A percentile compares a stretch with the other conserved stretches of the same genome.
These are phyloP conservation scores for Rhogogaster chlorosoma DNA, from an alignment of 2,888 invertebrate genomes.

Conservation along the genomic window DNA sequence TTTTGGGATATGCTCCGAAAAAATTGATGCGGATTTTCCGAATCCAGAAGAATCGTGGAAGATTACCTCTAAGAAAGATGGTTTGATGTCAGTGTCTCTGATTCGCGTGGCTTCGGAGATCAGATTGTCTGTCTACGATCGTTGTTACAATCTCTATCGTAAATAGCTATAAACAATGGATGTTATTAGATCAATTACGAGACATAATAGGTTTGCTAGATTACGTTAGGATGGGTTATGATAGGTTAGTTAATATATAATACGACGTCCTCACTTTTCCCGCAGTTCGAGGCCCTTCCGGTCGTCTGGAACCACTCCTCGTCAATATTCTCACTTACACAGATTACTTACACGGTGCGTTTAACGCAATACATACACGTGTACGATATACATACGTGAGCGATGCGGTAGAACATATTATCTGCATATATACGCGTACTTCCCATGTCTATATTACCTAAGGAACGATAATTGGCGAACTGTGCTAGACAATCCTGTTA, in stretches of 20 bases:
- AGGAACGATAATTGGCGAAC: background rate
- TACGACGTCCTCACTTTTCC: constrained; percentile 28
- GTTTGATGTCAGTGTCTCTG: background rate
- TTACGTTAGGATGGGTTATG: constrained; percentile 34
- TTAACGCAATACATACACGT: background rate
- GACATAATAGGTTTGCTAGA: constrained; percentile 18
- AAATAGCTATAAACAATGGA: constrained; percentile 35
- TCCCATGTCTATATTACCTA: background rate
- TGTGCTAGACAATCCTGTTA: background rate
- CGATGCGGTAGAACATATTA: background rate
- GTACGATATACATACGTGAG: too few relatives aligned
- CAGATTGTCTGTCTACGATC: background rate
- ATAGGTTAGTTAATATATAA: constrained; percentile 40
- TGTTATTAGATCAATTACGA: constrained; percentile 37
- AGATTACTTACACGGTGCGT: background rate
- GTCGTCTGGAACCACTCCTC: constrained; percentile 32
- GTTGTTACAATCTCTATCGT: background rate
- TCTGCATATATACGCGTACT: background rate
- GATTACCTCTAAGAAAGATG: background rate
- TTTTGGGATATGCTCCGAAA: background rate
- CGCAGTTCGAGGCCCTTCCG: constrained; percentile 16
- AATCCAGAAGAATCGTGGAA: background rate
- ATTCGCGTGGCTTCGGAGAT: background rate
- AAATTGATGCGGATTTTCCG: background rate
- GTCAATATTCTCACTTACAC: constrained; percentile 27